phyloP scores from a whole-genome alignment of 2,888 invertebrate species.

The Spicauda simplicius region DNA sequence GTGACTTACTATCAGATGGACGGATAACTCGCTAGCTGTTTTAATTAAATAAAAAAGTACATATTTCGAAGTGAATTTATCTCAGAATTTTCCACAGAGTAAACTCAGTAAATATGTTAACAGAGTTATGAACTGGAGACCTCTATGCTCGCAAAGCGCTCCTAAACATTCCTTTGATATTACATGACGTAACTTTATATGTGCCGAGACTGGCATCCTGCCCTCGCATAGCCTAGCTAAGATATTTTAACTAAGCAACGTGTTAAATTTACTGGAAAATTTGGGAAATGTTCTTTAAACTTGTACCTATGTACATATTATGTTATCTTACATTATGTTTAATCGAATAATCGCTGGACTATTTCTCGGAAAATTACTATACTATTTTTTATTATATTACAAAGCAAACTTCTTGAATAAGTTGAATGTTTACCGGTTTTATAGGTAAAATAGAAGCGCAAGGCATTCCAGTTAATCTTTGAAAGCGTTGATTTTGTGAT shows the following conservation, averaged over 20 bases:
- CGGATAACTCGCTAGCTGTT: no score
- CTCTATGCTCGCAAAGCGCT: not conserved
- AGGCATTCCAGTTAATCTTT: no score
- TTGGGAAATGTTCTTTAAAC: not conserved
- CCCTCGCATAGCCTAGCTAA: not conserved
- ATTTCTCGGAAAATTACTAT: no score
- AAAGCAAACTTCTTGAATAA: not conserved
- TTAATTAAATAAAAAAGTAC: no score
- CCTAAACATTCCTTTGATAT: conserved; percentile 6
- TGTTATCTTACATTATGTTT: no score
- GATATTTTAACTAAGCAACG: conserved; percentile 3
- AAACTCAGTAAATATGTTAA: not conserved
- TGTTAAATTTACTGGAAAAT: not conserved
- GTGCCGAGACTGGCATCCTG: not conserved
- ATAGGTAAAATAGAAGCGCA: no score
- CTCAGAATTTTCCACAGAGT: not conserved
- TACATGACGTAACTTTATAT: not conserved
- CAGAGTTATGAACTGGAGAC: not conserved
- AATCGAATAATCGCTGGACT: no score
- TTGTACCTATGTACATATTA: no score
- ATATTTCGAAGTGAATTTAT: not conserved
- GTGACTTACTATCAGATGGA: no score
- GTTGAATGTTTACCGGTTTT: no score
- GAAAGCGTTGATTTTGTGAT: no score
- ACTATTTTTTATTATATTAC: not conserved